Conservation (phyloP, 1,140 invertebrate genomes). For the Leptinotarsa lineolata region DNA sequence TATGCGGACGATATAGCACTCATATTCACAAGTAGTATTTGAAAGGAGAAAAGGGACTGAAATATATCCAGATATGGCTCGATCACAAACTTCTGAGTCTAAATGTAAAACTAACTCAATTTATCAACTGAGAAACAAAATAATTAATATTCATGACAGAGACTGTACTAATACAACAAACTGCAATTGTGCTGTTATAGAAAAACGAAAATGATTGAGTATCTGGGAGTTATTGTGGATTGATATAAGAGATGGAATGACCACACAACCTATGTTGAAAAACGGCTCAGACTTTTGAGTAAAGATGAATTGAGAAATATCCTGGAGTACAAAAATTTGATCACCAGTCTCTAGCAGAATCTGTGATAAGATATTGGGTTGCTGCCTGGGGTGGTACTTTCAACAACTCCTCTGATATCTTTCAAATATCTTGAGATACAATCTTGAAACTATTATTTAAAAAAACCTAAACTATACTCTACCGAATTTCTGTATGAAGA, state of each 20-base stretch:
- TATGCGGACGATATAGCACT: too few species aligned
- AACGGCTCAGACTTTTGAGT: neutral
- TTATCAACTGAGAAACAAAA: neutral
- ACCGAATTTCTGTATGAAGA: too few species aligned
- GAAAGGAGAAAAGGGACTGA: constrained; percentile 13
- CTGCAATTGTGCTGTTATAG: constrained; percentile 4
- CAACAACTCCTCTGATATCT: neutral
- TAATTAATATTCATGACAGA: neutral
- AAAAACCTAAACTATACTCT: too few species aligned
- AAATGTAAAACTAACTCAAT: constrained; percentile 12
- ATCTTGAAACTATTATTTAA: too few species aligned
- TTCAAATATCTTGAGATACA: too few species aligned
- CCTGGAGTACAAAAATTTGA: neutral
- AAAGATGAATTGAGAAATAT: constrained; percentile 5
- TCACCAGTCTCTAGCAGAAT: constrained; percentile 2
- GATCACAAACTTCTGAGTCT: too few species aligned
- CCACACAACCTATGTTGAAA: neutral
- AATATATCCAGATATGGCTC: too few species aligned
- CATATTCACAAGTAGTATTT: neutral
- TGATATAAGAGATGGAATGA: constrained; percentile 13
- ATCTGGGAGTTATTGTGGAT: constrained; percentile 17
- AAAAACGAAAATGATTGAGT: constrained; percentile 4
- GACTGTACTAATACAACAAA: neutral
- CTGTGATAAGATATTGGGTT: constrained; percentile 12
- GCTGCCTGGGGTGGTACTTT: constrained; percentile 9